Evolutionary conservation across 2,113 vertebrate genomes (phyloP).

Genomic region (Montifringilla adamsi): DNA sequence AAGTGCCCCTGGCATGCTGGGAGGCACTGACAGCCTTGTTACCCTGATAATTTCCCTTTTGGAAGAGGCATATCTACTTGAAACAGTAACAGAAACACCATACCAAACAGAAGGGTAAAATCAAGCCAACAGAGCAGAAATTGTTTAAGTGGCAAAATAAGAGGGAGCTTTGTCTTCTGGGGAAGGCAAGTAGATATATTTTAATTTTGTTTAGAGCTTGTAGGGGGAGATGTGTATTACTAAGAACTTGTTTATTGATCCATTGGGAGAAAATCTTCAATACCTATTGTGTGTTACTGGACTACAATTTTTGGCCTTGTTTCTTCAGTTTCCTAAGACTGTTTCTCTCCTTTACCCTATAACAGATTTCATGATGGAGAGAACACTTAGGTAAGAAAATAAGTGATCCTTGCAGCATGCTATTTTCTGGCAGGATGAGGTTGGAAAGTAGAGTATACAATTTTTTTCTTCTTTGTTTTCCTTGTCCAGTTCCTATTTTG

Average conservation of each 20-base stretch:
- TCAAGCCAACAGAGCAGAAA: background rate
- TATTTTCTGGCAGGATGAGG: background rate
- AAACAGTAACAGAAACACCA: background rate
- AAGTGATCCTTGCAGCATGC: background rate
- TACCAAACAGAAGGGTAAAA: background rate
- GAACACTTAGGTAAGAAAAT: background rate
- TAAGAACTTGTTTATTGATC: background rate
- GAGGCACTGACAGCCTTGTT: background rate
- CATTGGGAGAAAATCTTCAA: background rate
- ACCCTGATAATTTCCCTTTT: background rate
- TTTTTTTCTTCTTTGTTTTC: background rate
- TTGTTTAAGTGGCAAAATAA: background rate
- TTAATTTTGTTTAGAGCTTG: background rate
- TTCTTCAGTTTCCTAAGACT: background rate
- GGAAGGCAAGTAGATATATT: background rate
- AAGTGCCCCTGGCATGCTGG: background rate
- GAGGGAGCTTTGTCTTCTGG: background rate
- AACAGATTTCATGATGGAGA: background rate
- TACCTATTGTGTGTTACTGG: accelerated
- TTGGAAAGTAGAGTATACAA: background rate
- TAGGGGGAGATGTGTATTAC: background rate
- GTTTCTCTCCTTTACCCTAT: background rate
- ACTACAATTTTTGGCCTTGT: background rate
- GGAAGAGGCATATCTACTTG: background rate
- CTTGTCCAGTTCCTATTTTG: background rate